A percentile compares a stretch with the other conserved stretches of the same genome.
Evolutionary conservation across 2,888 invertebrate species (phyloP).

Genomic region (Patella ulyssiponensis): DNA sequence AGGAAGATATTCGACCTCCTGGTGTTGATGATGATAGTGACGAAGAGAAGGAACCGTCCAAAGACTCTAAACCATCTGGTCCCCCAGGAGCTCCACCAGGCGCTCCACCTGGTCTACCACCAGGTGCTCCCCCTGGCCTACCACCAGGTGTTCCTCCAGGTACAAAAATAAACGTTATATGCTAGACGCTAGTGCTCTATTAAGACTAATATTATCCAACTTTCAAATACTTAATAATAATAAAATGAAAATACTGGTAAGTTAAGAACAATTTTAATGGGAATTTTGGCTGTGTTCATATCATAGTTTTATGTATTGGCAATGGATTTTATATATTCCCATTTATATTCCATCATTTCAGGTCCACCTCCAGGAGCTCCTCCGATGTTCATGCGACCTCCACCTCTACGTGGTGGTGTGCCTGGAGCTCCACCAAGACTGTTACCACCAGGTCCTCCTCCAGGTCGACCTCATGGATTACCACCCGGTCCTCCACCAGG

Average conservation of each 20-base stretch:
- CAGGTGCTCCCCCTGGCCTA: slow-evolving; percentile 51
- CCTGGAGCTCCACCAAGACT: slow-evolving; percentile 66
- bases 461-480: slow-evolving; percentile 68
- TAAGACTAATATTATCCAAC: too few species aligned
- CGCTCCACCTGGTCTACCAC: slow-evolving; percentile 57
- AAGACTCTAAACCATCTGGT: slow-evolving; percentile 46
- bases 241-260: neutral
- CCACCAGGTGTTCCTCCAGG: slow-evolving; percentile 56
- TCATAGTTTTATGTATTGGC: neutral
- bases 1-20: slow-evolving; percentile 3
- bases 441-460: slow-evolving; percentile 71
- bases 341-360: slow-evolving; percentile 46
- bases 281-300: neutral
- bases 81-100: slow-evolving; percentile 63
- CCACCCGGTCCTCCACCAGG: slow-evolving; percentile 71
- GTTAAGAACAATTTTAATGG: too few species aligned
- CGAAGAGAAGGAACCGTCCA: slow-evolving; percentile 29
- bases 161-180: slow-evolving; percentile 24
- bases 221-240: neutral
- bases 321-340: neutral
- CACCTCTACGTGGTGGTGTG: slow-evolving; percentile 56
- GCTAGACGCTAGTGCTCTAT: too few species aligned
- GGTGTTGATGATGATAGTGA: slow-evolving; percentile 18
- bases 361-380: slow-evolving; percentile 76
- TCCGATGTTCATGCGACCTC: slow-evolving; percentile 72